Evolutionary conservation across 2,113 vertebrate genomes (phyloP), one percentile per base, ranked within the genome.

Genomic region (Tachycineta bicolor): DNA sequence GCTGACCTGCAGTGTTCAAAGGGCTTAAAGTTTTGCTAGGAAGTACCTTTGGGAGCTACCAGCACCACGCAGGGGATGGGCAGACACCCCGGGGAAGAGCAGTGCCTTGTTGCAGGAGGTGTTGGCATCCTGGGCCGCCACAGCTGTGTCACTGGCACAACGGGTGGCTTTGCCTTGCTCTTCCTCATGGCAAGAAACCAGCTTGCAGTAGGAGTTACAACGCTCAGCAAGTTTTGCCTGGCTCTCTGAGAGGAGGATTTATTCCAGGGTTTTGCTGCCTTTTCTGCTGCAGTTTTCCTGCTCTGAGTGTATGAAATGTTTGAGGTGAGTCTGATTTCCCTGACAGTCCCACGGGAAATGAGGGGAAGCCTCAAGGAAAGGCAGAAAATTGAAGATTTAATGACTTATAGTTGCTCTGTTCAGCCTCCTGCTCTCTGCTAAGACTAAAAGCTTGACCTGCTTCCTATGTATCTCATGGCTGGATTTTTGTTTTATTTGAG

Each of bases 361-460:
- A 92, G 18, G 10, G 28, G 28, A 93, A 92, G 90, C 88, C 91
- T 93, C 73, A 93, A 94, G 95, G 83, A 97, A 84, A 91, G 67
- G 63, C 39, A 96, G 94, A 96, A 96, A 95, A 97, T 91, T 91
- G 63, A 93, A 96, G 87, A 96, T 96, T 95, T 96, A 96, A 96
- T 96, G 87, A 96, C 82, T 94, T 94, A 63, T 58, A 94, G 79
- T 94, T 74, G 77, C 50, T 96, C 44, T 80, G 65, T 63, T 95
- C 60, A 60, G 78, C 49, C 56, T 46, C 58, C 73, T 87, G 67
- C 60, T 96, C 85, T 62, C 92, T 78, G 83, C 12, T 33, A 77
- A 97, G 60, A 96, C 96, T 94, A 94, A 96, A 97, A 96, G 19
- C 43, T 94, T 70, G 70, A 93, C 82, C 87, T 81, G 84, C 74